These are phyloP conservation scores for Macaca mulatta DNA, from an alignment of 2,113 vertebrate genomes.

Conservation along the genomic window DNA sequence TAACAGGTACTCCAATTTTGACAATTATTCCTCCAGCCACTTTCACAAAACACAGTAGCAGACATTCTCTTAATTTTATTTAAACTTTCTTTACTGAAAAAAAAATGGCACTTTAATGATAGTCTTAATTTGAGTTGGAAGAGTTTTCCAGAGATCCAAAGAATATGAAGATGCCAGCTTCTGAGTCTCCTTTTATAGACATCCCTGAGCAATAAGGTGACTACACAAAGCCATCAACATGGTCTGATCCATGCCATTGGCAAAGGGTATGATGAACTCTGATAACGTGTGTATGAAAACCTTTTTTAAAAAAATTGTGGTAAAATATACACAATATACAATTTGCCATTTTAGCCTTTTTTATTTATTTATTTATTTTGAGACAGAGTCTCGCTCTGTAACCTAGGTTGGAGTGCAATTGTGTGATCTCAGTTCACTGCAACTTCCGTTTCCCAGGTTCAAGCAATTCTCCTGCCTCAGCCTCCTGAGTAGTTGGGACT, in stretches of 20 bases:
- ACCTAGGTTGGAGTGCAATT: neutral
- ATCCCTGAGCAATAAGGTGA: neutral
- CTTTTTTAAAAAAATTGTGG: neutral
- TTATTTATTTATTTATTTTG: neutral
- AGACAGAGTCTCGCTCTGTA: neutral
- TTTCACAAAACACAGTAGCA: neutral
- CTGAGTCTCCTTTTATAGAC: neutral
- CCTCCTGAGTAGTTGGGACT: no score
- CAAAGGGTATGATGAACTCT: neutral
- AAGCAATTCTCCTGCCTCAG: no score
- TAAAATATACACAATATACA: neutral
- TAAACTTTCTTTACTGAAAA: neutral
- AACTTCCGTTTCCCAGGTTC: no score
- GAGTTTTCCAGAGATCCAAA: slow-evolving; percentile 14
- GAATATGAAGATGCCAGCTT: neutral
- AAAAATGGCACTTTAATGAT: neutral
- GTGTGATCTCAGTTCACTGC: no score
- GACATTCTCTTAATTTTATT: neutral
- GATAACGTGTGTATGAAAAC: neutral
- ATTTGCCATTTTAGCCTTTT: neutral
- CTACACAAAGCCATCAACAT: neutral
- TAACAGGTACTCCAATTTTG: neutral
- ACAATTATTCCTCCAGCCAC: neutral
- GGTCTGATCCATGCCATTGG: neutral
- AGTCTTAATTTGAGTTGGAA: neutral